Evolutionary conservation across 2,797 vertebrate genomes (phyloP), one percentile per base, ranked within the genome.

Genomic region (Urophycis tenuis): DNA sequence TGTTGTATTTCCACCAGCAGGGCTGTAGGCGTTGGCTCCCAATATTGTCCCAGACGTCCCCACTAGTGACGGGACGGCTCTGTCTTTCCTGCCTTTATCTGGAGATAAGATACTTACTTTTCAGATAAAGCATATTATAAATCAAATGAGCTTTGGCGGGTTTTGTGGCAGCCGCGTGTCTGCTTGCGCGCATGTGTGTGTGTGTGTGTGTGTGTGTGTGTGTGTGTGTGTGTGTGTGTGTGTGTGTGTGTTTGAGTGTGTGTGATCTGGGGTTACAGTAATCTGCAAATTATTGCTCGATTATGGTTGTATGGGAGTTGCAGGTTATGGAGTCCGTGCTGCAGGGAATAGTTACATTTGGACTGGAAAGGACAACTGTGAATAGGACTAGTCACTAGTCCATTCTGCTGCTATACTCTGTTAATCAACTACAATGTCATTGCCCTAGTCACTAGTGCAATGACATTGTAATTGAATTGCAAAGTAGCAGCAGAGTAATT

Each of bases 51-150:
- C 70, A 49, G 31, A 83, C 72, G 67, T 83, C 76, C 78, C 74
- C 77, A 39, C 75, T 80, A 87, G 39, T 53, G 73, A 88, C 84
- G 34, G 77, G 82, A 87, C 85, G 72, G 85, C 79, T 86, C 83
- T 73, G 86, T 82, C 90, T 91, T 91, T 93, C 88, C 90, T 87
- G 85, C 85, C 87, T 93, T 93, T 92, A 93, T 93, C 93, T 91
- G 87, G 87, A 92, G 91, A 90, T 89, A 88, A 90, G 88, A 87
- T 87, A 88, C 88, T 89, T 89, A 89, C 85, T 90, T 89, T 90
- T 90, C 85, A 90, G 86, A 90, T 89, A 89, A 90, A 89, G 87
- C 87, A 90, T 86, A 90, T 90, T 89, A 90, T 87, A 88, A 88
- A 88, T 88, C 90, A 90, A 88, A 88, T 90, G 84, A 90, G 87